phyloP scores from a whole-genome alignment of 2,888 invertebrate genomes.

The Drosophila birchii region DNA sequence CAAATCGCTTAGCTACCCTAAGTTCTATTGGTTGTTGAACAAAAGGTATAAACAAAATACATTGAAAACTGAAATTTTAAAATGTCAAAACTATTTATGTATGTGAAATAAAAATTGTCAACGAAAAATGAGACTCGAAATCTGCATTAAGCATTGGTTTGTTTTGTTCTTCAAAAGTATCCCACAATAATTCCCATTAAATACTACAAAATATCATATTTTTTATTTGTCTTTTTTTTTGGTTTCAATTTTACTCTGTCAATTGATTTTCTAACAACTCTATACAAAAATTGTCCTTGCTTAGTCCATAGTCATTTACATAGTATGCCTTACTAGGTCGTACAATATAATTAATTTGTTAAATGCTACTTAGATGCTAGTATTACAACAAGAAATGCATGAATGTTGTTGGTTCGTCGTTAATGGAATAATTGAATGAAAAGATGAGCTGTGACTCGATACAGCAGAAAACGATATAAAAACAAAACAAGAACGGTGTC shows the following conservation, averaged over 20 bases:
- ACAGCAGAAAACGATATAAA: constrained; percentile 8
- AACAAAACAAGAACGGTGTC: constrained; percentile 16
- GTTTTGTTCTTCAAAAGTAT: neutral
- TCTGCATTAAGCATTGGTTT: neutral
- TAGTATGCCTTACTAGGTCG: constrained; percentile 18
- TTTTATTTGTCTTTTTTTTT: constrained; percentile 56
- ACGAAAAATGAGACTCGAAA: constrained; percentile 33
- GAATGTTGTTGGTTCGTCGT: constrained; percentile 18
- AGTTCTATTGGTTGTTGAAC: constrained; percentile 69
- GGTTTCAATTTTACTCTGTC: constrained; percentile 63
- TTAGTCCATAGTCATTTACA: constrained; percentile 44
- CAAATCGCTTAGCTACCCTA: constrained; percentile 55
- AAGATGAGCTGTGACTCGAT: constrained; percentile 10
- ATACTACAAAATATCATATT: constrained; percentile 11
- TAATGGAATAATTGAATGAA: constrained; percentile 31
- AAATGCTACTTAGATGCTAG: constrained; percentile 19
- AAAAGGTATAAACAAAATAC: constrained; percentile 23
- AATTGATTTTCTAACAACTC: constrained; percentile 75
- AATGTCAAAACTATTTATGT: constrained; percentile 68
- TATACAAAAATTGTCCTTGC: constrained; percentile 68
- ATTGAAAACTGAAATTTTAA: constrained; percentile 49
- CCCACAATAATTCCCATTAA: neutral
- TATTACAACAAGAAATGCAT: constrained; percentile 36
- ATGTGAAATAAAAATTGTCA: constrained; percentile 72
- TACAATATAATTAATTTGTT: constrained; percentile 1